Base-by-base conservation (phyloP, 2,113 vertebrate species). In the Scalopus aquaticus region DNA sequence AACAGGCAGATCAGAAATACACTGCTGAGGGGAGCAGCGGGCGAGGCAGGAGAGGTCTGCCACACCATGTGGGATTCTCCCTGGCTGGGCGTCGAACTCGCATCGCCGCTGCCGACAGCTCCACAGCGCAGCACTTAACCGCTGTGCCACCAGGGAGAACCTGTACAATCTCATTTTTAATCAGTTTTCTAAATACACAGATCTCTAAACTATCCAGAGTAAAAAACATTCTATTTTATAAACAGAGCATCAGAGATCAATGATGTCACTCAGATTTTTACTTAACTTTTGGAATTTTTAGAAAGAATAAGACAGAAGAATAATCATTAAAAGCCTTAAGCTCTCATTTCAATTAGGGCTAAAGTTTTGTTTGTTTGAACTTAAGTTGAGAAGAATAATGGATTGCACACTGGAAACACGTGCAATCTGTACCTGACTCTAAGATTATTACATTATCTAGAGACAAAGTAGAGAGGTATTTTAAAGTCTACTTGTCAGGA, bases 391-490 rank as follows among this genome's bases (percentile, higher is more conserved):
- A 93, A 91, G 62, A 92, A 73, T 26, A 83, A 65, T 35, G 44
- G 35, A 60, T 19, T 56, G 9, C 78, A 86, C 17, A 51, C 32
- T 76, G 28, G 51, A 93, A 95, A 96, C 28, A 88, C 19, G 58
- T 77, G 92, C 22, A 69, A 73, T 88, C n/a, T 92, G 35, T 44
- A 91, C 49, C 72, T 86, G 60, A 86, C 26, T 86, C 56, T 77
- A 78, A n/a, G n/a, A 80, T 85, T 51, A 93, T 77, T 76, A 82
- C 13, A 76, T 88, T 84, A 91, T 32, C 62, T 76, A 96, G 67
- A 95, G 94, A 96, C 94, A 95, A 94, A 79, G 32, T 62, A 86
- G 69, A 62, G 44, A 93, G n/a, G 62, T 88, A 96, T 72, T 95
- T 89, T 77, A 83, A 42, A 92, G 74, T 72, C 32, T 28, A 95